Percentiles rank a stretch among this genome's conserved stretches.
Evolutionary conservation across 2,797 vertebrate genomes (phyloP).

Genomic region (Glossophaga mutica): DNA sequence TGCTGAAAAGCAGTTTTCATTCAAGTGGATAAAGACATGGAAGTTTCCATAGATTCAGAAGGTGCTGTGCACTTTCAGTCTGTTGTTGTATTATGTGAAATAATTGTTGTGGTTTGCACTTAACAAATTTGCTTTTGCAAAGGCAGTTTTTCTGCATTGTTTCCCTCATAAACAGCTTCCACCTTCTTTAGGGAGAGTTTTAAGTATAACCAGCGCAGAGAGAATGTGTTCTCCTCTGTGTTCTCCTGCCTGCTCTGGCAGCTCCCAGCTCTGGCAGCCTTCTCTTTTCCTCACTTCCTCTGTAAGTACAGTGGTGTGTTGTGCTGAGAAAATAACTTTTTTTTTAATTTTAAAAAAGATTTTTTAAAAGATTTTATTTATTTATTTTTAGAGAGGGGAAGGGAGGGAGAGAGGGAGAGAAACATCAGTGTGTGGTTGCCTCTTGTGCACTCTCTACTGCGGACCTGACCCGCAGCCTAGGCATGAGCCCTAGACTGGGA

Average conservation of each 20-base stretch:
- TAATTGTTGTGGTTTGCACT: background rate
- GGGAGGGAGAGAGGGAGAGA: background rate
- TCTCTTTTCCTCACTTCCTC: background rate
- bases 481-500: no score
- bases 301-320: background rate
- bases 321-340: slow-evolving; percentile 4
- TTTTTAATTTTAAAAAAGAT: background rate
- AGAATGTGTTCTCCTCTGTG: background rate
- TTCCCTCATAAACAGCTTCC: background rate
- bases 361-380: background rate
- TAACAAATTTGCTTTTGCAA: background rate
- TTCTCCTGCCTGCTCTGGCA: background rate
- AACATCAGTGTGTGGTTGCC: background rate
- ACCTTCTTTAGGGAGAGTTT: background rate
- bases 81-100: background rate
- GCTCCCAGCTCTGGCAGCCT: background rate
- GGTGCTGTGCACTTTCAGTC: background rate
- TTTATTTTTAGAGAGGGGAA: background rate
- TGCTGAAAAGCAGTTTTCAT: background rate
- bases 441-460: no score
- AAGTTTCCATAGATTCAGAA: background rate
- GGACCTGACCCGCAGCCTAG: no score
- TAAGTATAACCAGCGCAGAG: background rate
- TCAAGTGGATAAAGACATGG: background rate
- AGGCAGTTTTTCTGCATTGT: background rate